phyloP scores from a whole-genome alignment of 2,888 invertebrate genomes.

The Conus canariensis region DNA sequence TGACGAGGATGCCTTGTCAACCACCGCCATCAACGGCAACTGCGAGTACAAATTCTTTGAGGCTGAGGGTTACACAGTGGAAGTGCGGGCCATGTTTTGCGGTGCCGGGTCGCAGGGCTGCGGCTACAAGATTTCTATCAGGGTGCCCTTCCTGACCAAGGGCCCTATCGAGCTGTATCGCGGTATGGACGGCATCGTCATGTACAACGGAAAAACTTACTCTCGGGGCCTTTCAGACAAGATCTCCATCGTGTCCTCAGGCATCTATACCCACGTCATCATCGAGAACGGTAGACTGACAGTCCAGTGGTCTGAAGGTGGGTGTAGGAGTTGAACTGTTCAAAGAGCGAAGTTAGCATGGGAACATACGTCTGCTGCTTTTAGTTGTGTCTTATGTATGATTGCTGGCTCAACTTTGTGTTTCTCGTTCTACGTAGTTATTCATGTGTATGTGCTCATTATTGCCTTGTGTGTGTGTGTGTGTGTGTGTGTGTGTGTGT shows the following conservation, averaged over 20 bases:
- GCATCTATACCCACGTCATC: background rate
- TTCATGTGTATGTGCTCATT: no score
- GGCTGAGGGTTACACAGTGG: background rate
- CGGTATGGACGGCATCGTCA: background rate
- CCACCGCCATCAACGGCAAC: slow-evolving; percentile 24
- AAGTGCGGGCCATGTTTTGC: background rate
- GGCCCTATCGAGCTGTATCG: slow-evolving; percentile 13
- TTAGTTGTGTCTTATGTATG: no score
- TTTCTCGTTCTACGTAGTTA: no score
- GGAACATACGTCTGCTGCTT: background rate
- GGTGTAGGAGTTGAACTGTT: background rate
- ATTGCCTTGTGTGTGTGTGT: no score
- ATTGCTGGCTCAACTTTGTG: no score
- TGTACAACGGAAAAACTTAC: slow-evolving; percentile 14
- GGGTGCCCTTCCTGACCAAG: background rate
- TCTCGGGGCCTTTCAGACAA: background rate
- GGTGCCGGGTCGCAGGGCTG: background rate
- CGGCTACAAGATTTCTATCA: slow-evolving; percentile 24
- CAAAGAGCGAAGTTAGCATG: background rate
- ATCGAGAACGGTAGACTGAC: slow-evolving; percentile 6
- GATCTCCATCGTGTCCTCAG: background rate
- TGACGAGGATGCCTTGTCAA: slow-evolving; percentile 38
- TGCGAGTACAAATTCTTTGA: slow-evolving; percentile 39
- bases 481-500: no score
- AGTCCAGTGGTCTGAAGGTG: slow-evolving; percentile 12